Evolutionary conservation across 92 coral and sea anemone genomes (phyloP).

Genomic region (Phenganax subtilis): DNA sequence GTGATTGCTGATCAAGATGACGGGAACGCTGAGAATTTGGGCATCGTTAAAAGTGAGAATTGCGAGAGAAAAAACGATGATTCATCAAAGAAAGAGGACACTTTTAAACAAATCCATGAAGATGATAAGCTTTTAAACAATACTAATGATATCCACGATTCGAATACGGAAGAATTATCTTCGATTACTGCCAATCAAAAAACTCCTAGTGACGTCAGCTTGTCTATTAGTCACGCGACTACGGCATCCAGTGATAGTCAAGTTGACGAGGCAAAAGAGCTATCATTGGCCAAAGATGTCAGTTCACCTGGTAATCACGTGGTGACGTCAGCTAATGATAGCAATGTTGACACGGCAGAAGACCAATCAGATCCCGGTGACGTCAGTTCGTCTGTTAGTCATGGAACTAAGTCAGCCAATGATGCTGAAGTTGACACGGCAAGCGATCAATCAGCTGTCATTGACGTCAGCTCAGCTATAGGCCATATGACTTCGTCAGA

Average conservation of each 20-base stretch:
- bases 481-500: neutral
- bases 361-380: neutral
- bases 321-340: neutral
- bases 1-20: constrained; percentile 10
- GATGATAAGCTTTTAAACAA: constrained; percentile 3
- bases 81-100: constrained; percentile 54
- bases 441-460: neutral
- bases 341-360: neutral
- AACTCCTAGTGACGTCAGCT: neutral
- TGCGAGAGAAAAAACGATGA: constrained; percentile 48
- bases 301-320: neutral
- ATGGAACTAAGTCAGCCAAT: neutral
- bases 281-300: neutral
- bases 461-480: neutral
- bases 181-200: neutral
- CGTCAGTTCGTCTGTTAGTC: neutral
- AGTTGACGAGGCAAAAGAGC: neutral
- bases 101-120: constrained; percentile 22
- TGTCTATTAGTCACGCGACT: neutral
- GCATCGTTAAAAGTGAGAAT: constrained; percentile 40
- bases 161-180: neutral
- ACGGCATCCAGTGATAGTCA: neutral
- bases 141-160: neutral
- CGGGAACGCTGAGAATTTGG: neutral
- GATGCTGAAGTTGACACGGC: neutral